phyloP scores from a whole-genome alignment of 2,113 vertebrate genomes.

The Lampris megalopsis region DNA sequence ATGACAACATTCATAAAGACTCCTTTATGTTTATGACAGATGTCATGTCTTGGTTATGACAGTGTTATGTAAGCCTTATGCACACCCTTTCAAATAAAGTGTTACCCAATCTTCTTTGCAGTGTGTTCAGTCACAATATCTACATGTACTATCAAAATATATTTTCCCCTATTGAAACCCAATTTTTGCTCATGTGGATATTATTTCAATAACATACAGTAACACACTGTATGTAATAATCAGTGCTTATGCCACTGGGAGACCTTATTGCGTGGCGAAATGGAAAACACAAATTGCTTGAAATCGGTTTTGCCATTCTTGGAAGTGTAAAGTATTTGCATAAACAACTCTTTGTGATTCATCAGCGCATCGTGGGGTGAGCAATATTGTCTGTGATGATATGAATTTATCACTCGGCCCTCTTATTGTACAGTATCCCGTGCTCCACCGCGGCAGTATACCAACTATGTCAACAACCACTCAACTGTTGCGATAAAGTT shows the following conservation, averaged over 20 bases:
- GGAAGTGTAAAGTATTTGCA: slow-evolving; percentile 24
- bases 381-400: slow-evolving; percentile 5
- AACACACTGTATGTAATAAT: neutral
- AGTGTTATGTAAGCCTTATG: too few relatives aligned
- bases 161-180: neutral
- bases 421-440: slow-evolving; percentile 22
- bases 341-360: slow-evolving; percentile 7
- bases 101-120: too few relatives aligned
- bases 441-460: slow-evolving; percentile 35
- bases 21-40: too few relatives aligned
- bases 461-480: slow-evolving; percentile 46
- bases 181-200: neutral
- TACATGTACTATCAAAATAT: too few relatives aligned
- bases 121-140: too few relatives aligned
- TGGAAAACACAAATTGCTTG: slow-evolving; percentile 20
- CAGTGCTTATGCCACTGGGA: neutral
- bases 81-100: too few relatives aligned
- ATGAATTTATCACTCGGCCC: slow-evolving; percentile 11
- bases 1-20: too few relatives aligned
- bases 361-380: neutral
- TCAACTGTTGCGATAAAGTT: slow-evolving; percentile 55
- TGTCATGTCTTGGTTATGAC: too few relatives aligned
- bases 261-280: neutral
- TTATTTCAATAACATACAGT: neutral
- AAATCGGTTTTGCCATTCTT: neutral